A percentile compares a stretch with the other conserved stretches of the same genome.
Conservation (phyloP, 1,140 invertebrate genomes). For the Nixonia krombeini region DNA sequence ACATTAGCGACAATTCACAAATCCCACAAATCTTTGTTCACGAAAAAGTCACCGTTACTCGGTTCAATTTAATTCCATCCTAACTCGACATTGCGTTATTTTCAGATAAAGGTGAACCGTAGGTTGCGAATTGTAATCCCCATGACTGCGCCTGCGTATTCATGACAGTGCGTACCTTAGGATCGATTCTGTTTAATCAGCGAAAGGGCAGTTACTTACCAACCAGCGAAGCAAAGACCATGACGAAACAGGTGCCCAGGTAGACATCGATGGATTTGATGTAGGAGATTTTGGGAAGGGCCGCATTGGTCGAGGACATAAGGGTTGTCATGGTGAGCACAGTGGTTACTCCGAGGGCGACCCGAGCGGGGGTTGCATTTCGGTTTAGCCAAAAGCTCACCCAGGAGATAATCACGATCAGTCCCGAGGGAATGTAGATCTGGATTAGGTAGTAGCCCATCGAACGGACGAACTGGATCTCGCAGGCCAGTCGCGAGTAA, state of each 20-base stretch:
- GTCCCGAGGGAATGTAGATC: slow-evolving; percentile 98
- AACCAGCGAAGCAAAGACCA: slow-evolving; percentile 95
- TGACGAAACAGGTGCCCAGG: slow-evolving; percentile 97
- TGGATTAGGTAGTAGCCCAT: slow-evolving; percentile 99
- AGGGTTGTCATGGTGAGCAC: slow-evolving; percentile 99
- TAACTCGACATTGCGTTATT: no score
- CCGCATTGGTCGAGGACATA: slow-evolving; percentile 98
- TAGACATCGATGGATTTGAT: slow-evolving; percentile 99
- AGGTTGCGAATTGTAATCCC: no score
- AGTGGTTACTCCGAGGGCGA: slow-evolving; percentile 96
- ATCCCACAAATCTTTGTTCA: no score
- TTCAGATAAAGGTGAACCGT: no score
- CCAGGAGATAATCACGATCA: slow-evolving; percentile 99
- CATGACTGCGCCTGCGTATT: no score
- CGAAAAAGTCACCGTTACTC: no score
- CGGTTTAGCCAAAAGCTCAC: slow-evolving; percentile 96
- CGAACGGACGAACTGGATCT: slow-evolving; percentile 97
- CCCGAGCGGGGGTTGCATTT: slow-evolving; percentile 96
- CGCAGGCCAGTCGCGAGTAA: slow-evolving; percentile 96
- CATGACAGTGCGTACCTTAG: no score
- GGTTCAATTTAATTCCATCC: no score
- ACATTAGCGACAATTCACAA: no score
- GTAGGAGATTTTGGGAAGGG: slow-evolving; percentile 98
- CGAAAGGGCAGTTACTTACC: slow-evolving; percentile 76
- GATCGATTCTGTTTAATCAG: no score